Conservation (phyloP, 2,888 invertebrate species). For the Aphelenchoides bicaudatus region DNA sequence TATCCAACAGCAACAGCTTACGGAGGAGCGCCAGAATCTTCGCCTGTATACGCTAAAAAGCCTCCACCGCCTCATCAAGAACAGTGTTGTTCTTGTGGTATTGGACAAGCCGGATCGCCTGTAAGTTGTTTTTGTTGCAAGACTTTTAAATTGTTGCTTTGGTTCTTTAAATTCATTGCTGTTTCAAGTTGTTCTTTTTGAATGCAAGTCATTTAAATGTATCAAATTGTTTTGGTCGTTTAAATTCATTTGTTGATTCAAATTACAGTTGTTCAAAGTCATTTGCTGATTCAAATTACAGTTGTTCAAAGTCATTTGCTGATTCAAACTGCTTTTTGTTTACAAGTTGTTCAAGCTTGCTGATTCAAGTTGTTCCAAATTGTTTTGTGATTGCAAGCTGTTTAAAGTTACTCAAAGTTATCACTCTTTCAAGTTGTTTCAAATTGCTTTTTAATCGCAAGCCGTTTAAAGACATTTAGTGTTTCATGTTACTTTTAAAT, state of each 20-base stretch:
- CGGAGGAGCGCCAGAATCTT: background rate
- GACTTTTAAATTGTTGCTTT: no score
- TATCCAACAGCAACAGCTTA: no score
- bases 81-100: slow-evolving; percentile 12
- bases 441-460: no score
- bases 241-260: background rate
- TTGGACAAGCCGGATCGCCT: slow-evolving; percentile 13
- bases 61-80: slow-evolving; percentile 21
- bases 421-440: no score
- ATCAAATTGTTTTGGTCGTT: no score
- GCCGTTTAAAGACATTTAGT: no score
- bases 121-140: background rate
- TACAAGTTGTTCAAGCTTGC: no score
- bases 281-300: background rate
- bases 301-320: background rate
- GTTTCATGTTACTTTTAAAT: no score
- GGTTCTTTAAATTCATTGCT: background rate
- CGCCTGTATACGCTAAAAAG: background rate
- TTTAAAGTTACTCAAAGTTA: no score
- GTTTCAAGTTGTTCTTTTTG: background rate
- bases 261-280: background rate
- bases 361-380: no score
- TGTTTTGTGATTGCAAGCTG: no score
- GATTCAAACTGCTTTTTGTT: no score
- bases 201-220: background rate